These are phyloP conservation scores for Capitella teleta DNA, from an alignment of 1,140 invertebrate species.

Conservation along the genomic window DNA sequence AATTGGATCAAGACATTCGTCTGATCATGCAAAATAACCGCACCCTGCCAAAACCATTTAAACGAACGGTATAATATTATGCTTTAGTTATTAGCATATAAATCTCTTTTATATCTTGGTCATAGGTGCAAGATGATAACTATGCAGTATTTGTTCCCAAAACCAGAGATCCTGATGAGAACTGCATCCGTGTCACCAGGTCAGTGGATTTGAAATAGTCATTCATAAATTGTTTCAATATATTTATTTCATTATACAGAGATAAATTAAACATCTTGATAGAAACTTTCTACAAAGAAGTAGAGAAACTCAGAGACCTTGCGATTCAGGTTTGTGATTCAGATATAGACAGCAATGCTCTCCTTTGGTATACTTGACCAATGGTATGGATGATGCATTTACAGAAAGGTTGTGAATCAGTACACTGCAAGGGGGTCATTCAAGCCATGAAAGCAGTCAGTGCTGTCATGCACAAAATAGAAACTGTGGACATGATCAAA, in stretches of 20 bases:
- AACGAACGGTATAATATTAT: constrained; percentile 51
- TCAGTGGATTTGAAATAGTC: not conserved
- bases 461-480: constrained; percentile 70
- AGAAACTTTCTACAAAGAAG: constrained; percentile 39
- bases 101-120: not conserved
- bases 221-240: not conserved
- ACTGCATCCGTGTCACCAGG: not conserved
- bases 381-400: not conserved
- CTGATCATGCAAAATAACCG: constrained; percentile 58
- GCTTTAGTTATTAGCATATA: not conserved
- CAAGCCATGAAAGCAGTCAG: constrained; percentile 88
- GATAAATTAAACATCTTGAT: constrained; percentile 37
- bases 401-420: not conserved
- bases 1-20: constrained; percentile 79
- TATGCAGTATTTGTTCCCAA: constrained; percentile 26
- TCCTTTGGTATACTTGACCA: not conserved
- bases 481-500: constrained; percentile 50
- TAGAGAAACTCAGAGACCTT: constrained; percentile 32
- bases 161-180: constrained; percentile 10
- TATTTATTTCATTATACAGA: constrained; percentile 15
- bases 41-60: constrained; percentile 54
- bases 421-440: constrained; percentile 53
- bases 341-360: not conserved
- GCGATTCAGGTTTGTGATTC: constrained; percentile 21
- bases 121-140: constrained; percentile 47